Conservation (phyloP, 2,888 invertebrate species). For the Pollenia griseotomentosa region DNA sequence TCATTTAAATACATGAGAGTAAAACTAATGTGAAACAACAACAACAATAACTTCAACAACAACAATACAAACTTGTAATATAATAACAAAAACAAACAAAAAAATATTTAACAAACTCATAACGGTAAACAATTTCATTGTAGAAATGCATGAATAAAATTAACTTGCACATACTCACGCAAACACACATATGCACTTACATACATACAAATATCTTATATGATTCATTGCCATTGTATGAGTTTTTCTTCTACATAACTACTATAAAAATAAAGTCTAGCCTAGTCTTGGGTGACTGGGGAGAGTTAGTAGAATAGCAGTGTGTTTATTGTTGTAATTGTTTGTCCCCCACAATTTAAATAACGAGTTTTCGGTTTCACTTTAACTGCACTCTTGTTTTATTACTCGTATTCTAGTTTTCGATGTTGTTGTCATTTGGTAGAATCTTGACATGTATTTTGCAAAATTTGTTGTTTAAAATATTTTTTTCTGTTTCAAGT, state of each 20-base stretch:
- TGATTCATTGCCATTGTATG: conserved; percentile 21
- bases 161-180: background rate
- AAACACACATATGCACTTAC: background rate
- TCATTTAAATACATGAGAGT: background rate
- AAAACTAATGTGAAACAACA: background rate
- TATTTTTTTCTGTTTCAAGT: conserved; percentile 11
- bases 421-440: conserved; percentile 11
- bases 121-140: conserved; percentile 29
- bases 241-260: background rate
- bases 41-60: background rate
- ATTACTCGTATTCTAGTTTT: conserved; percentile 1
- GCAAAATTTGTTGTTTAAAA: conserved; percentile 19
- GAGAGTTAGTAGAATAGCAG: background rate
- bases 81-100: conserved; percentile 1
- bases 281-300: background rate
- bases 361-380: conserved; percentile 36
- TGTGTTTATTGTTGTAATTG: background rate
- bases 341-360: conserved; percentile 20
- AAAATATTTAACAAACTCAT: conserved; percentile 3
- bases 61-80: background rate
- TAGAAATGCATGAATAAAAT: conserved; percentile 4
- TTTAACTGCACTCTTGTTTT: conserved; percentile 42
- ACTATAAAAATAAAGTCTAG: background rate
- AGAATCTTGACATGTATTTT: conserved; percentile 54
- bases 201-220: background rate